Conservation (phyloP, 2,888 invertebrate genomes). For the Pollenia labialis region DNA sequence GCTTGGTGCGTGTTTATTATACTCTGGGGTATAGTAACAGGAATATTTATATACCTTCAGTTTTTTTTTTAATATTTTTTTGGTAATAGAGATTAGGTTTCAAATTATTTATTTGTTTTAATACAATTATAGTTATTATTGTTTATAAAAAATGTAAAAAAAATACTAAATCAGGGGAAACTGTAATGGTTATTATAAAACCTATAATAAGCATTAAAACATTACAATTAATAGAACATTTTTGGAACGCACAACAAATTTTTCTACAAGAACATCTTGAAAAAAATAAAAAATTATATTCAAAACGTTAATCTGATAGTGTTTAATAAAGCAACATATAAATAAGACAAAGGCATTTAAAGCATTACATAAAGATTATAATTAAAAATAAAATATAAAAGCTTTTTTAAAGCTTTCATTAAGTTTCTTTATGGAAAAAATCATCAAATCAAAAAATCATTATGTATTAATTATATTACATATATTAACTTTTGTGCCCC, state of each 20-base stretch:
- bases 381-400: no score
- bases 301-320: no score
- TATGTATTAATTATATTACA: no score
- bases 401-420: no score
- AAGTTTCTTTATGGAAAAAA: no score
- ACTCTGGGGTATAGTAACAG: conserved; percentile 63
- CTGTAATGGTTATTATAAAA: not conserved
- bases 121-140: conserved; percentile 59
- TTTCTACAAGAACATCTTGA: not conserved
- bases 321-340: no score
- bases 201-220: not conserved
- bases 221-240: not conserved
- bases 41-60: conserved; percentile 16
- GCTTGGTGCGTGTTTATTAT: conserved; percentile 62
- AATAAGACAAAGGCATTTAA: no score
- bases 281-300: no score
- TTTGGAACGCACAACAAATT: no score
- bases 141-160: conserved; percentile 11
- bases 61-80: not conserved
- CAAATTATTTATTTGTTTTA: conserved; percentile 53
- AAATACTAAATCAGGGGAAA: not conserved
- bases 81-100: conserved; percentile 56
- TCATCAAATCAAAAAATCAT: no score
- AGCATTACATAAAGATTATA: no score
- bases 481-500: no score